Evolutionary conservation across 2,797 vertebrate genomes (phyloP).

Genomic region (Microctenopoma lineatum): DNA sequence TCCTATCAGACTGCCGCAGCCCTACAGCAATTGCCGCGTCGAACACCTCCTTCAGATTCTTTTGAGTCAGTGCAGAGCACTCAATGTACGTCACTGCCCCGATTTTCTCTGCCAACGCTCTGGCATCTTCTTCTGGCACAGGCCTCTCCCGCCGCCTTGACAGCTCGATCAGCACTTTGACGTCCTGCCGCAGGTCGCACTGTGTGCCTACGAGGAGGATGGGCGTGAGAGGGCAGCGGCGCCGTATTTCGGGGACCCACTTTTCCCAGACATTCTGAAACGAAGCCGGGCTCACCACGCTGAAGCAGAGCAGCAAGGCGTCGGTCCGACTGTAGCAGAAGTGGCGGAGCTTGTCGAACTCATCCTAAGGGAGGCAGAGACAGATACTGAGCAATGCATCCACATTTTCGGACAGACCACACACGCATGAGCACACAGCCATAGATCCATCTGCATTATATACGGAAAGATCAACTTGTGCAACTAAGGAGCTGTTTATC

Average conservation of each 20-base stretch:
- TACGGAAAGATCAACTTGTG: constrained; percentile 49
- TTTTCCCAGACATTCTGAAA: constrained; percentile 91
- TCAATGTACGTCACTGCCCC: constrained; percentile 87
- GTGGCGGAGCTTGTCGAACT: constrained; percentile 89
- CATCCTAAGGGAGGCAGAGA: constrained; percentile 79
- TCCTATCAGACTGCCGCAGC: constrained; percentile 80
- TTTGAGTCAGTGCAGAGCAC: constrained; percentile 90
- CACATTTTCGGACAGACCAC: constrained; percentile 13
- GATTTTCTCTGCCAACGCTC: constrained; percentile 81
- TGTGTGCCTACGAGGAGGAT: constrained; percentile 90
- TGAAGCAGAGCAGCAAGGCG: constrained; percentile 89
- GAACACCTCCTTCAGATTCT: constrained; percentile 92
- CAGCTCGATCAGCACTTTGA: constrained; percentile 89
- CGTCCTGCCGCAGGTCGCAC: constrained; percentile 89
- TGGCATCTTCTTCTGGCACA: constrained; percentile 83
- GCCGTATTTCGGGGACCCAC: constrained; percentile 87
- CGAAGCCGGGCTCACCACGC: constrained; percentile 89
- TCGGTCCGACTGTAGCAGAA: constrained; percentile 89
- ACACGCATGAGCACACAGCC: constrained; percentile 25
- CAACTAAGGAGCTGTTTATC: constrained; percentile 61
- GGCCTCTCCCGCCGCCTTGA: constrained; percentile 84
- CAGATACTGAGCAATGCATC: constrained; percentile 1
- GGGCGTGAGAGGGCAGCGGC: constrained; percentile 85
- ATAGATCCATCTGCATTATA: constrained; percentile 41
- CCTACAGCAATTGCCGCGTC: constrained; percentile 87